Evolutionary conservation across 1,140 invertebrate genomes (phyloP), one percentile per base, ranked within the genome.

Genomic region (Metaphire vulgaris): DNA sequence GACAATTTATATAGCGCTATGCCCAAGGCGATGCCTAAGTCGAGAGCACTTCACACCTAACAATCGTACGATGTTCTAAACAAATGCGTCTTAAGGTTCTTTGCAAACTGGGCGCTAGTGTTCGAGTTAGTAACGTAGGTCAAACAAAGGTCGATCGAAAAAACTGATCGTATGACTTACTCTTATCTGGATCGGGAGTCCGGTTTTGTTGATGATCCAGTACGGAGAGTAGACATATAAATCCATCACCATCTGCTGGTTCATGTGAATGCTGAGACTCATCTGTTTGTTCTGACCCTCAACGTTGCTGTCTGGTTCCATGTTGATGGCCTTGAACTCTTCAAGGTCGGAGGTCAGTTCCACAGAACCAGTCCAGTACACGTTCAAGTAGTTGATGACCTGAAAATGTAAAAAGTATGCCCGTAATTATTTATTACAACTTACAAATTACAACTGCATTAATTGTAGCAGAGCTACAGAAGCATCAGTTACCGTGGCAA

Each of bases 311-410:
- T 86, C 91, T 12, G 90, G 89, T 33, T 86, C 87, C 90, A 92
- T 91, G 77, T 88, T 71, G 26, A 86, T 82, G 31, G 88, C 74
- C 90, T 86, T 76, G 88, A 89, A 86, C 80, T 90, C 90, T 78
- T 91, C 91, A 32, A 90, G 83, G 82, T 92, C 91, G 64, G 88
- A 88, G 1, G 89, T 89, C 33, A 93, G 81, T 67, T 90, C 91
- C 65, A 92, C 89, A 68, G 85, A 86, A 0, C 92, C 92, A 67
- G 85, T 87, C 92, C 92, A 94, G 2, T 90, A 89, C 66, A 89
- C 84, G 2, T 90, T 89, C 77, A 91, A 86, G 81, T 93, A 92
- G 71, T 90, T 87, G 75, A 86, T 83, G 21, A 90, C 85, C 89
- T 90, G 79, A 28, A 81, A 79, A 71, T 0, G 71, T 41, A 74